phyloP scores from a whole-genome alignment of 2,797 vertebrate species.

The Phoxinus dragarum region DNA sequence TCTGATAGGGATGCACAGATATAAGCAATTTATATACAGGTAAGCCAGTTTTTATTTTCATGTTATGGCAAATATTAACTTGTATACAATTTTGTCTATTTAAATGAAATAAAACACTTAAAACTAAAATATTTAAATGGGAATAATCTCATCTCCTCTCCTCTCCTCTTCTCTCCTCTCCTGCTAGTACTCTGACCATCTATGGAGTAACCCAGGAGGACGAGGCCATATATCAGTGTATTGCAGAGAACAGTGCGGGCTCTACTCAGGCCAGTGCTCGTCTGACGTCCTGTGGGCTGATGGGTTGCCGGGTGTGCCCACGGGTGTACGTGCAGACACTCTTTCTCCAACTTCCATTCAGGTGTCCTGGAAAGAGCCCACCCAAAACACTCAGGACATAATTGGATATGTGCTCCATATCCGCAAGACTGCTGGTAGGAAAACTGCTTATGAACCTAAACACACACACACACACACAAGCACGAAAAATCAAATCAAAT shows the following conservation, averaged over 20 bases:
- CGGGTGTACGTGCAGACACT: slow-evolving; percentile 82
- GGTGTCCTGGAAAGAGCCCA: slow-evolving; percentile 92
- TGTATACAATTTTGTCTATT: not conserved
- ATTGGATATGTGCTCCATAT: slow-evolving; percentile 98
- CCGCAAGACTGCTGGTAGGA: slow-evolving; percentile 86
- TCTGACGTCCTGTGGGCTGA: slow-evolving; percentile 93
- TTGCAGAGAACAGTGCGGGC: slow-evolving; percentile 95
- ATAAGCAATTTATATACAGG: not conserved
- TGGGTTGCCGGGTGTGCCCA: slow-evolving; percentile 89
- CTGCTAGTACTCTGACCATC: slow-evolving; percentile 89
- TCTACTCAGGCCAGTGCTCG: slow-evolving; percentile 95
- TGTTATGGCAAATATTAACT: not conserved
- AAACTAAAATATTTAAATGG: no score
- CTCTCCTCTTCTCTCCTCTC: not conserved
- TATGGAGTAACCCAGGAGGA: slow-evolving; percentile 91
- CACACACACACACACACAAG: not conserved
- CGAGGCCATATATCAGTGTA: slow-evolving; percentile 98
- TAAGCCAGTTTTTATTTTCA: not conserved
- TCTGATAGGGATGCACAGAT: not conserved
- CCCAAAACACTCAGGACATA: slow-evolving; percentile 93
- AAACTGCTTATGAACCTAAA: not conserved
- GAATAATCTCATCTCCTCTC: no score
- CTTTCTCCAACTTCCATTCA: slow-evolving; percentile 90
- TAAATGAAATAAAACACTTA: not conserved
- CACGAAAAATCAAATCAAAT: slow-evolving; percentile 30